Conservation (phyloP, 2,888 invertebrate genomes). For the Laspeyria flexula region DNA sequence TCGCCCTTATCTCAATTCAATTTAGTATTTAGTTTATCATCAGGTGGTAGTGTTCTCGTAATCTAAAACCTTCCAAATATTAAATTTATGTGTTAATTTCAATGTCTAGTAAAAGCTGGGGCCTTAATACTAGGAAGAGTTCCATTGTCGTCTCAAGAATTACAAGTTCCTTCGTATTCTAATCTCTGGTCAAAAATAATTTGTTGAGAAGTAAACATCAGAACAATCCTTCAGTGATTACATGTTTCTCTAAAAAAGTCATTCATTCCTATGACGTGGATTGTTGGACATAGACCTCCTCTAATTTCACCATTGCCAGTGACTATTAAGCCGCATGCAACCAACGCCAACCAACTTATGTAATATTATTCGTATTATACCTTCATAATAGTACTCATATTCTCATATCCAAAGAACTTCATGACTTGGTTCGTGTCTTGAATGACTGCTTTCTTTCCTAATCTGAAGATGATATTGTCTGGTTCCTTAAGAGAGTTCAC, state of each 20-base stretch:
- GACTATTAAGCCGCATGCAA: no score
- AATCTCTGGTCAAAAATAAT: constrained; percentile 62
- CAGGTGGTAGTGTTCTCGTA: constrained; percentile 85
- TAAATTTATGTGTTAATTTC: constrained; percentile 85
- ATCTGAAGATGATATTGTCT: constrained; percentile 75
- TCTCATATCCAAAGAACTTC: constrained; percentile 67
- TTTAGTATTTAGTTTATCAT: constrained; percentile 74
- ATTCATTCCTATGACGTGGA: no score
- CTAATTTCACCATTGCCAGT: no score
- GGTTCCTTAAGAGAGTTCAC: constrained; percentile 77
- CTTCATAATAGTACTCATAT: constrained; percentile 64
- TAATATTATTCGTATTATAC: no score
- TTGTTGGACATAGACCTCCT: no score
- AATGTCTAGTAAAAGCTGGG: constrained; percentile 76
- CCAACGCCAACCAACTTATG: no score
- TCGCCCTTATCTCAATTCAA: constrained; percentile 81
- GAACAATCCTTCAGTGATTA: constrained; percentile 85
- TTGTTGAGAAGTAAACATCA: constrained; percentile 69
- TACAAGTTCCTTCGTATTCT: constrained; percentile 76
- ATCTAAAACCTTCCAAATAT: constrained; percentile 86
- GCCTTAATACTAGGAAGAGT: constrained; percentile 81
- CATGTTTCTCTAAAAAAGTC: constrained; percentile 79
- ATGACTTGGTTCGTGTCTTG: constrained; percentile 67
- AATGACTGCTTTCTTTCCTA: constrained; percentile 66
- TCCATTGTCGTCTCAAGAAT: constrained; percentile 71